Conservation (phyloP, 2,888 invertebrate genomes). For the Brenthis ino region DNA sequence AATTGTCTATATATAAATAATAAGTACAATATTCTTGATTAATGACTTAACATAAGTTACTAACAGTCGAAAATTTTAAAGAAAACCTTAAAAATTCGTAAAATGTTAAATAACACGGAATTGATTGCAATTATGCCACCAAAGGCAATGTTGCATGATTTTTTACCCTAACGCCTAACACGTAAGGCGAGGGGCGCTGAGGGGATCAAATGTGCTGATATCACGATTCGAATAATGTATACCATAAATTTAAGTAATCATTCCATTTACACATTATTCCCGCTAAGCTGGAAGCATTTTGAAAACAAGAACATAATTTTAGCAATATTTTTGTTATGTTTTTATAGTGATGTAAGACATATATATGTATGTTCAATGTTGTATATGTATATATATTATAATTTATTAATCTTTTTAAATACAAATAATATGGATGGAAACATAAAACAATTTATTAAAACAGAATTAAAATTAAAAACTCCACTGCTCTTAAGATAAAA, state of each 20-base stretch:
- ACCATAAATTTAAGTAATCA: slow-evolving; percentile 34
- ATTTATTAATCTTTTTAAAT: too few species aligned
- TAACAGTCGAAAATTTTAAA: too few species aligned
- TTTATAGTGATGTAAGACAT: too few species aligned
- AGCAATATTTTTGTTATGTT: background rate
- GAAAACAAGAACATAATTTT: too few species aligned
- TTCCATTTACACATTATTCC: slow-evolving; percentile 23
- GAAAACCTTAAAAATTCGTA: slow-evolving; percentile 18
- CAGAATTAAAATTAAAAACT: too few species aligned
- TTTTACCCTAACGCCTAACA: slow-evolving; percentile 56
- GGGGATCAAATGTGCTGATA: slow-evolving; percentile 65
- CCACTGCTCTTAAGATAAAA: background rate
- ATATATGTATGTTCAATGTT: too few species aligned
- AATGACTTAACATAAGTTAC: too few species aligned
- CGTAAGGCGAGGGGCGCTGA: slow-evolving; percentile 50
- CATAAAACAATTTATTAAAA: too few species aligned
- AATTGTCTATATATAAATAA: too few species aligned
- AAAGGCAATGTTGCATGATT: slow-evolving; percentile 67
- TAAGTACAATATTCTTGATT: too few species aligned
- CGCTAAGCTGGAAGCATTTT: background rate
- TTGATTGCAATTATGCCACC: slow-evolving; percentile 48
- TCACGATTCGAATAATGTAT: slow-evolving; percentile 52
- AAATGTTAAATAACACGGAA: slow-evolving; percentile 41
- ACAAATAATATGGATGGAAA: too few species aligned
- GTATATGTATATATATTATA: too few species aligned